A percentile compares a stretch with the other conserved stretches of the same genome.
phyloP scores from a whole-genome alignment of 1,140 invertebrate genomes.

The Drosophila arawakana region DNA sequence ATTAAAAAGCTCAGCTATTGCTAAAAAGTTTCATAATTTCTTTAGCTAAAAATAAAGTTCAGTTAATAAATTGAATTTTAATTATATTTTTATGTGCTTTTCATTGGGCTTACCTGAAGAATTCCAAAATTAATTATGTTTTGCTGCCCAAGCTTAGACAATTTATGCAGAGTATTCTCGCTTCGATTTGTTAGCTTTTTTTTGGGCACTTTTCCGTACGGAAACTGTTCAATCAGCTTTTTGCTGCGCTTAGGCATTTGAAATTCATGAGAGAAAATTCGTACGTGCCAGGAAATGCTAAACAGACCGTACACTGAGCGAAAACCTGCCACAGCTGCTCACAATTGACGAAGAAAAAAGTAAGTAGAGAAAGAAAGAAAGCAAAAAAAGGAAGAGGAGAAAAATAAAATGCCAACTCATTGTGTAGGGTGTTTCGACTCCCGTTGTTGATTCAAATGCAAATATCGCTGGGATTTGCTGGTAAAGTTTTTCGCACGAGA shows the following conservation, averaged over 20 bases:
- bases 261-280: constrained; percentile 77
- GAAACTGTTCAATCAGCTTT: constrained; percentile 69
- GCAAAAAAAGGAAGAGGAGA: constrained; percentile 33
- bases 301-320: constrained; percentile 48
- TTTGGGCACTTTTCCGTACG: constrained; percentile 19
- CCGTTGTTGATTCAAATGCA: constrained; percentile 74
- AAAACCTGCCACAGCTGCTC: constrained; percentile 36
- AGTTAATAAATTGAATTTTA: too few relatives aligned
- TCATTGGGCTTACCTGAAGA: too few relatives aligned
- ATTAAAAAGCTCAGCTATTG: too few relatives aligned
- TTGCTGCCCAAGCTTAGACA: neutral
- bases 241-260: constrained; percentile 61
- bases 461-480: constrained; percentile 50
- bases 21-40: too few relatives aligned
- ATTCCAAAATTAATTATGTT: too few relatives aligned
- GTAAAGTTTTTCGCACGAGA: constrained; percentile 75
- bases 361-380: too few relatives aligned
- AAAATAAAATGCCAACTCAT: constrained; percentile 67
- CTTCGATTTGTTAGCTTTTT: neutral
- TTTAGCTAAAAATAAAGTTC: too few relatives aligned
- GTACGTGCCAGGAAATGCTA: constrained; percentile 78
- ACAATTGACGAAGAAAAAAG: constrained; percentile 35
- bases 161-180: neutral
- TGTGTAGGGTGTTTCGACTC: constrained; percentile 46
- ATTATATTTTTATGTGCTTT: too few relatives aligned